Conservation (phyloP, 1,140 invertebrate genomes). For the Muscidifurax raptorellus region DNA sequence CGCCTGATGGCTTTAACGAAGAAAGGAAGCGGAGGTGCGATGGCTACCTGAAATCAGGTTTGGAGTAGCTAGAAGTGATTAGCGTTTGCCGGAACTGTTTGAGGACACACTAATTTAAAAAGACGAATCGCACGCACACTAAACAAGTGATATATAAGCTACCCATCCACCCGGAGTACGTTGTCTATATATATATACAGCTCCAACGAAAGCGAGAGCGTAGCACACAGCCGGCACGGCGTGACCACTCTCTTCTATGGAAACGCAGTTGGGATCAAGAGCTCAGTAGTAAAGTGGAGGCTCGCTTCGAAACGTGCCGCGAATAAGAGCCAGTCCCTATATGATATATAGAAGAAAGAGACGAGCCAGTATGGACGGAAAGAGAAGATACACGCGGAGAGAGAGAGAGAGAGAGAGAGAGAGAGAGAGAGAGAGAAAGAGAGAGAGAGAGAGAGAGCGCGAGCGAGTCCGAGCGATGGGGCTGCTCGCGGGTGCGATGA, state of each 20-base stretch:
- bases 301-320: not conserved
- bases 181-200: not conserved
- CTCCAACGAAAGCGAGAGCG: constrained; percentile 22
- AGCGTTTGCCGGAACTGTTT: not conserved
- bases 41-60: not conserved
- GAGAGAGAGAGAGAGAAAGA: constrained; percentile 16
- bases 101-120: not conserved
- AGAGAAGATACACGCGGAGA: constrained; percentile 32
- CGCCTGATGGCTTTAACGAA: not conserved
- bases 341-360: too few species aligned
- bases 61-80: not conserved
- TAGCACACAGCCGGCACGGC: constrained; percentile 32
- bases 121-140: too few species aligned
- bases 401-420: constrained; percentile 34
- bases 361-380: not conserved
- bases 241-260: constrained; percentile 72
- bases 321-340: too few species aligned
- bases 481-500: constrained; percentile 60
- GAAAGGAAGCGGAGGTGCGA: not conserved
- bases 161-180: too few species aligned
- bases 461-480: constrained; percentile 48
- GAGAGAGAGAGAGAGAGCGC: constrained; percentile 30
- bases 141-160: too few species aligned
- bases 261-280: constrained; percentile 67
- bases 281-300: constrained; percentile 71